Evolutionary conservation across 2,113 vertebrate species (phyloP).

Genomic region (Trichechus manatus): DNA sequence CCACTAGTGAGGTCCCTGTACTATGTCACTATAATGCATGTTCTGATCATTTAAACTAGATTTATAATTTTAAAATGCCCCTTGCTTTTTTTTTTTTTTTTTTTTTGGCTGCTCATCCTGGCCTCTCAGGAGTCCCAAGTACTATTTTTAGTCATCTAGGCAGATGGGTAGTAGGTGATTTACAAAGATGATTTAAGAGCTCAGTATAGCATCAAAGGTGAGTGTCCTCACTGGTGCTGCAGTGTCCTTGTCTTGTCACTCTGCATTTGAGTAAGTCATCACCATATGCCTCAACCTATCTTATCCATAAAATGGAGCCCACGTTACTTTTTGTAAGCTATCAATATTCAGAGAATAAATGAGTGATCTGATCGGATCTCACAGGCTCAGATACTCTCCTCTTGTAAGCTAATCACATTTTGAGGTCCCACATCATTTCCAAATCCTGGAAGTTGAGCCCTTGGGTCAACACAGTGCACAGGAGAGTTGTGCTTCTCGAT

Average conservation of each 20-base stretch:
- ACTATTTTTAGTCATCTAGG: slow-evolving; percentile 65
- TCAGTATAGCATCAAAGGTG: slow-evolving; percentile 1
- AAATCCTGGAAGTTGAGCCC: background rate
- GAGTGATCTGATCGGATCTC: background rate
- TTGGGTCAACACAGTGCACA: background rate
- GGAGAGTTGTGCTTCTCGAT: background rate
- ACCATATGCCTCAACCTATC: background rate
- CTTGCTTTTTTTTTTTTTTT: background rate
- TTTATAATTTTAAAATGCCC: slow-evolving; percentile 54
- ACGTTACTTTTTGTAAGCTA: background rate
- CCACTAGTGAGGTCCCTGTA: slow-evolving; percentile 67
- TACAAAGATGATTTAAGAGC: slow-evolving; percentile 31
- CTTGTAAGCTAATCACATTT: background rate
- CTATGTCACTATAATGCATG: slow-evolving; percentile 47
- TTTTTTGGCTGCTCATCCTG: background rate
- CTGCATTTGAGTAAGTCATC: background rate
- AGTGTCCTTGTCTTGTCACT: background rate
- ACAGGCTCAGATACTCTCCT: background rate
- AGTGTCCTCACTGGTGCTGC: background rate
- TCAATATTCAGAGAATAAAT: background rate
- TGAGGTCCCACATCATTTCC: background rate
- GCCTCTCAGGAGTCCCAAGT: background rate
- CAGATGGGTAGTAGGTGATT: background rate
- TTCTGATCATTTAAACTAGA: slow-evolving; percentile 70
- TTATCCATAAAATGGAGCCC: background rate